Conservation (phyloP, 2,113 vertebrate genomes). For the Jaculus jaculus region DNA sequence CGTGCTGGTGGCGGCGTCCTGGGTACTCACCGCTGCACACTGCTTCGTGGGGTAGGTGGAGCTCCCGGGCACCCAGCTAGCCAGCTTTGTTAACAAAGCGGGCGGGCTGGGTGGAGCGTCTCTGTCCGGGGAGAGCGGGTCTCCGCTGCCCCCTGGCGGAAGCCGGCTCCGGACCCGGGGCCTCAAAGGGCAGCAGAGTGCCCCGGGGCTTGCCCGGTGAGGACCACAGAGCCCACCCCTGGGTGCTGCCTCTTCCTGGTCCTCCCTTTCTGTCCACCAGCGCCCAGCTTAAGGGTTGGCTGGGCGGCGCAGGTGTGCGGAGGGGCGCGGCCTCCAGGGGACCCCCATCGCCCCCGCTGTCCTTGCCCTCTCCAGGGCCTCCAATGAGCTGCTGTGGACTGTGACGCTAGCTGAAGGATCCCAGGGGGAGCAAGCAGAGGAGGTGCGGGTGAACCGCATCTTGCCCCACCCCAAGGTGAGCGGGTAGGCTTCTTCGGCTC, state of each 20-base stretch:
- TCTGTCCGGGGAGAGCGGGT: neutral
- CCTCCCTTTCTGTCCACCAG: neutral
- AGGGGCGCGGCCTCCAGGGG: neutral
- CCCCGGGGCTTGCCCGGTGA: no score
- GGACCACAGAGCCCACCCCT: rapidly evolving
- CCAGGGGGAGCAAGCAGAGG: conserved; percentile 85
- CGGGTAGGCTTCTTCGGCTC: neutral
- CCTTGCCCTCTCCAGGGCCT: conserved; percentile 82
- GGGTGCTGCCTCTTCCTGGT: neutral
- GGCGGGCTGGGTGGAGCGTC: no score
- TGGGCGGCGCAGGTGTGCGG: neutral
- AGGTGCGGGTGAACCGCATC: conserved; percentile 92
- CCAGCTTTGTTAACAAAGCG: neutral
- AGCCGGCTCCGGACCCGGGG: rapidly evolving
- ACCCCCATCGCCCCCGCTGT: rapidly evolving
- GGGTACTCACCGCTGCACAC: conserved; percentile 96
- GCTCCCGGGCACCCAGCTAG: neutral
- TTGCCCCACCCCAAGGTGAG: conserved; percentile 94
- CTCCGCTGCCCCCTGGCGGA: conserved; percentile 71
- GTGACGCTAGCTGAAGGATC: conserved; percentile 92
- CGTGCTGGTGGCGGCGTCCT: conserved; percentile 92
- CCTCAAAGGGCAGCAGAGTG: neutral
- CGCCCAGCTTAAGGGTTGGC: neutral
- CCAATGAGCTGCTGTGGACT: conserved; percentile 92
- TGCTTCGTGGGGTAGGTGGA: conserved; percentile 92